phyloP scores from a whole-genome alignment of 2,113 vertebrate species.

The Phalacrocorax carbo region DNA sequence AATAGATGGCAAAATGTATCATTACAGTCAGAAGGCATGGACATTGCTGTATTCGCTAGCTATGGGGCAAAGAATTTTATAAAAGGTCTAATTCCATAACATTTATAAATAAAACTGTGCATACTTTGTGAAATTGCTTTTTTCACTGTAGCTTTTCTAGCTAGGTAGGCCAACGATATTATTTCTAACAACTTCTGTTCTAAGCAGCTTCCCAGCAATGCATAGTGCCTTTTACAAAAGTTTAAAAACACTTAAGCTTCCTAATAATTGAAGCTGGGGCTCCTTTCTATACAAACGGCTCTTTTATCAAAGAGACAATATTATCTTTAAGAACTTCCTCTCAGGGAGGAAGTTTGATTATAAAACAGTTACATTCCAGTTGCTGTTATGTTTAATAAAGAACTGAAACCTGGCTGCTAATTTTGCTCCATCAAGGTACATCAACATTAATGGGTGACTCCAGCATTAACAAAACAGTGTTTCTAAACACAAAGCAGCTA shows the following conservation, averaged over 20 bases:
- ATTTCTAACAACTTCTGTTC: not conserved
- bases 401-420: not conserved
- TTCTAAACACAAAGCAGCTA: constrained; percentile 23
- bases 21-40: not conserved
- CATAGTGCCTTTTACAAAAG: not conserved
- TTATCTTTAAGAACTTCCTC: not conserved
- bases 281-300: not conserved
- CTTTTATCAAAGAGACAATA: not conserved
- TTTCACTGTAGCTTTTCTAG: not conserved
- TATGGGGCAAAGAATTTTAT: not conserved
- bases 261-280: not conserved
- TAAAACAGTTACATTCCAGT: not conserved
- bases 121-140: not conserved
- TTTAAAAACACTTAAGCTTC: not conserved
- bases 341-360: not conserved
- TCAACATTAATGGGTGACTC: not conserved
- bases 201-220: not conserved
- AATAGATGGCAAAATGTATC: not conserved
- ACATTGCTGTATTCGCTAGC: not conserved
- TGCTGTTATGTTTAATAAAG: not conserved
- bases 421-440: not conserved
- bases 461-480: not conserved
- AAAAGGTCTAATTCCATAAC: not conserved
- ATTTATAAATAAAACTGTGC: not conserved
- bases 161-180: not conserved